Conservation (phyloP, 2,888 invertebrate species). For the Dusona sp. region DNA sequence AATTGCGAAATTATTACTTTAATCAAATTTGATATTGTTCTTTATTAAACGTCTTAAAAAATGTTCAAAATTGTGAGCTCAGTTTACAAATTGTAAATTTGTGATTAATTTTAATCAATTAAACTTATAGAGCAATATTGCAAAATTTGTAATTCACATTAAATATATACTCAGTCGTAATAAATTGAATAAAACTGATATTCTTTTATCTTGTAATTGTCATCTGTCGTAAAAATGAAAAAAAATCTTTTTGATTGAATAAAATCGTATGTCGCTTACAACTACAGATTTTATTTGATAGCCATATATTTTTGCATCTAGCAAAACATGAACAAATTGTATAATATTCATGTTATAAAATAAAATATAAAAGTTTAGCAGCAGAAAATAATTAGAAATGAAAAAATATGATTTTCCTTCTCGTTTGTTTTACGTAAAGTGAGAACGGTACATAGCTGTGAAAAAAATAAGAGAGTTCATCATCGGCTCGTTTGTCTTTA, state of each 20-base stretch:
- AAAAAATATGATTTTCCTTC: not conserved
- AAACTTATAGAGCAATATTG: too few relatives aligned
- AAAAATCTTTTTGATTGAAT: not conserved
- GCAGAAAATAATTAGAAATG: not conserved
- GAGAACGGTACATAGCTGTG: not conserved
- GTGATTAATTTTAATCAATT: too few relatives aligned
- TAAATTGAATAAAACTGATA: too few relatives aligned
- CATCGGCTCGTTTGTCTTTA: not conserved
- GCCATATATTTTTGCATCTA: too few relatives aligned
- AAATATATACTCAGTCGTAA: too few relatives aligned
- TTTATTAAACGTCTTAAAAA: too few relatives aligned
- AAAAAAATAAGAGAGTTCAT: conserved; percentile 13
- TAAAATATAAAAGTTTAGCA: not conserved
- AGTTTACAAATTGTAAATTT: too few relatives aligned
- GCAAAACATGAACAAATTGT: not conserved
- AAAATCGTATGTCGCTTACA: not conserved
- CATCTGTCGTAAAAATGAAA: not conserved
- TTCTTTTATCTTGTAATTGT: too few relatives aligned
- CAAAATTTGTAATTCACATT: too few relatives aligned
- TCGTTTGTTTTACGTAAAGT: not conserved
- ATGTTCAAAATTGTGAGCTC: too few relatives aligned
- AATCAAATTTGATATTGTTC: too few relatives aligned
- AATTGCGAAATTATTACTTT: not conserved
- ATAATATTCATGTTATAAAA: not conserved
- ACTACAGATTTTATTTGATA: too few relatives aligned